phyloP scores from a whole-genome alignment of 2,113 vertebrate species.

The Amphiprion ocellaris region DNA sequence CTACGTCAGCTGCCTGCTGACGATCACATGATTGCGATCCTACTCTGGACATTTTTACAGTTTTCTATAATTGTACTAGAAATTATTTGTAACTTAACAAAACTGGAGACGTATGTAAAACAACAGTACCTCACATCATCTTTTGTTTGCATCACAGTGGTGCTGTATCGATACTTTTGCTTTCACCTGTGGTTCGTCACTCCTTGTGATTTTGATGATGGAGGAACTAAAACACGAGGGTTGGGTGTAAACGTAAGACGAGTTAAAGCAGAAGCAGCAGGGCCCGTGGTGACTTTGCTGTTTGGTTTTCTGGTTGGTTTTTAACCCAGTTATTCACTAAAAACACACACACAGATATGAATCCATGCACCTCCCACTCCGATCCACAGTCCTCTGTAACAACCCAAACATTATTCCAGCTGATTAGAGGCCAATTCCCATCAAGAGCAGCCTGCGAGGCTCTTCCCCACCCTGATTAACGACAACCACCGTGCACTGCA shows the following conservation, averaged over 20 bases:
- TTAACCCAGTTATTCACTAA: background rate
- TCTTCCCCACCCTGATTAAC: slow-evolving; percentile 58
- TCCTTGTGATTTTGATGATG: background rate
- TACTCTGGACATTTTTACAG: no score
- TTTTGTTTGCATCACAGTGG: background rate
- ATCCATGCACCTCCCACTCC: slow-evolving; percentile 2
- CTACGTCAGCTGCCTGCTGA: no score
- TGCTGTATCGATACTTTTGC: background rate
- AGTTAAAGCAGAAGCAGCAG: background rate
- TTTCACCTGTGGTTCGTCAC: background rate
- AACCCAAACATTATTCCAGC: slow-evolving; percentile 65
- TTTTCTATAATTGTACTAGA: no score
- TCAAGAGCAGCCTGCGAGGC: slow-evolving; percentile 45
- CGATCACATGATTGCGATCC: no score
- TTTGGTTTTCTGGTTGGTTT: slow-evolving; percentile 10
- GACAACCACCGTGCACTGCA: slow-evolving; percentile 33
- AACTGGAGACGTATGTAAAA: no score
- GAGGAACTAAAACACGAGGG: background rate
- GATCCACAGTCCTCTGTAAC: slow-evolving; percentile 32
- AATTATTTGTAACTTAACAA: no score
- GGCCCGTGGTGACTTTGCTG: slow-evolving; percentile 11
- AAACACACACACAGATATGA: background rate
- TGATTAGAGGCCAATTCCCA: slow-evolving; percentile 61
- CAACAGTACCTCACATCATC: background rate
- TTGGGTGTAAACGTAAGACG: background rate